phyloP scores from a whole-genome alignment of 2,888 invertebrate genomes.

The Tachina fera region DNA sequence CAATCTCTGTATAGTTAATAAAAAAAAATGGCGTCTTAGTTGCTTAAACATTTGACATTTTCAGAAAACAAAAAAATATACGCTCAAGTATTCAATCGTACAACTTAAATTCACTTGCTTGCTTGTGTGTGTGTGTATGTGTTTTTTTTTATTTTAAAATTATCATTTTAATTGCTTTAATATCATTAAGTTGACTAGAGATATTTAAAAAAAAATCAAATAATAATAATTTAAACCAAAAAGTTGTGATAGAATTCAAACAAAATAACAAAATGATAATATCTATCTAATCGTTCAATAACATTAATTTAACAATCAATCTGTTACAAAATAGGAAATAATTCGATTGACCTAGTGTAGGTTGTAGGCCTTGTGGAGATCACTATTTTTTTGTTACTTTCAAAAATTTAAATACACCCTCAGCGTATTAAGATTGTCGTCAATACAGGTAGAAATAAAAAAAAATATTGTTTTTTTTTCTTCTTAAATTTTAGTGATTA shows the following conservation, averaged over 20 bases:
- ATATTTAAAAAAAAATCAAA: constrained; percentile 1
- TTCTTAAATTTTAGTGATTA: too few relatives aligned
- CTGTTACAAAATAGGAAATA: too few relatives aligned
- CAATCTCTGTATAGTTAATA: not conserved
- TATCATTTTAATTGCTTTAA: constrained; percentile 53
- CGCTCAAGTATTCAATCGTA: not conserved
- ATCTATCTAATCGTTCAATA: too few relatives aligned
- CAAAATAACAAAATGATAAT: too few relatives aligned
- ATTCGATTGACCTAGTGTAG: not conserved
- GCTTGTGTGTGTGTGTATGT: not conserved
- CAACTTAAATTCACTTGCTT: not conserved
- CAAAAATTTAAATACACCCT: too few relatives aligned
- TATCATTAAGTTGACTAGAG: constrained; percentile 25
- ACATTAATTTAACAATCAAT: too few relatives aligned
- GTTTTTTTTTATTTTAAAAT: constrained; percentile 18
- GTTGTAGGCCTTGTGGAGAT: too few relatives aligned
- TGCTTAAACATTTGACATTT: constrained; percentile 69
- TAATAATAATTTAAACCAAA: not conserved
- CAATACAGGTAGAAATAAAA: too few relatives aligned
- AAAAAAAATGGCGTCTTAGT: constrained; percentile 57
- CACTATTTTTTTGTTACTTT: too few relatives aligned
- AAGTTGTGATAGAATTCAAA: too few relatives aligned
- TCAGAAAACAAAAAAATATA: constrained; percentile 33
- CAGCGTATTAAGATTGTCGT: too few relatives aligned
- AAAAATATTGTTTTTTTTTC: too few relatives aligned